A percentile compares a stretch with the other conserved stretches of the same genome.
Evolutionary conservation across 2,113 vertebrate species (phyloP).

Genomic region (Oenanthe melanoleuca): DNA sequence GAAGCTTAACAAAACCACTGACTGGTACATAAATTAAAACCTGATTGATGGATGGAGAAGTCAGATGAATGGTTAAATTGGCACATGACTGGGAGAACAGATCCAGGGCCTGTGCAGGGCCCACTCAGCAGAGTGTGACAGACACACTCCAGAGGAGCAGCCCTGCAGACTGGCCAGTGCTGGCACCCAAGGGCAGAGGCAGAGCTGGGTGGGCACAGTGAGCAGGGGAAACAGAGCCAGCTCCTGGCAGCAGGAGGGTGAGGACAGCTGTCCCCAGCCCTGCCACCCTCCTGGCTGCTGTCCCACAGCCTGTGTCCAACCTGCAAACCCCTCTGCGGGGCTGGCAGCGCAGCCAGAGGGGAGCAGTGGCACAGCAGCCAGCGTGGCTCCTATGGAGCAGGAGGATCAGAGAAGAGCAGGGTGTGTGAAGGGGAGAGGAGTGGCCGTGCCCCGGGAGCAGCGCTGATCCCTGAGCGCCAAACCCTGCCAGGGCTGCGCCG

Average conservation of each 20-base stretch:
- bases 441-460: not conserved
- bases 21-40: slow-evolving; percentile 30
- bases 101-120: not conserved
- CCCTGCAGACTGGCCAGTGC: fast-evolving
- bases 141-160: fast-evolving
- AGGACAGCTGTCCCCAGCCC: not conserved
- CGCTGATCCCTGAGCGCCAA: fast-evolving
- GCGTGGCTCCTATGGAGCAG: fast-evolving
- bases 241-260: fast-evolving
- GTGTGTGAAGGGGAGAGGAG: not conserved
- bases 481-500: not conserved
- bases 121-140: not conserved
- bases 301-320: not conserved
- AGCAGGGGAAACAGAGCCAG: not conserved
- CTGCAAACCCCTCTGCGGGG: not conserved
- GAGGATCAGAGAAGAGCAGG: fast-evolving
- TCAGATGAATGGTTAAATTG: slow-evolving; percentile 48
- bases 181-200: not conserved
- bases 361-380: not conserved
- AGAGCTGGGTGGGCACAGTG: fast-evolving
- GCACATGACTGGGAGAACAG: slow-evolving; percentile 43
- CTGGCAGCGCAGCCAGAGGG: not conserved
- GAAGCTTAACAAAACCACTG: slow-evolving; percentile 4
- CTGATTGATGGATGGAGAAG: slow-evolving; percentile 44
- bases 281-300: fast-evolving